These are phyloP conservation scores for Linhomoeus sp. DNA, from an alignment of 2,888 invertebrate genomes.

Conservation along the genomic window DNA sequence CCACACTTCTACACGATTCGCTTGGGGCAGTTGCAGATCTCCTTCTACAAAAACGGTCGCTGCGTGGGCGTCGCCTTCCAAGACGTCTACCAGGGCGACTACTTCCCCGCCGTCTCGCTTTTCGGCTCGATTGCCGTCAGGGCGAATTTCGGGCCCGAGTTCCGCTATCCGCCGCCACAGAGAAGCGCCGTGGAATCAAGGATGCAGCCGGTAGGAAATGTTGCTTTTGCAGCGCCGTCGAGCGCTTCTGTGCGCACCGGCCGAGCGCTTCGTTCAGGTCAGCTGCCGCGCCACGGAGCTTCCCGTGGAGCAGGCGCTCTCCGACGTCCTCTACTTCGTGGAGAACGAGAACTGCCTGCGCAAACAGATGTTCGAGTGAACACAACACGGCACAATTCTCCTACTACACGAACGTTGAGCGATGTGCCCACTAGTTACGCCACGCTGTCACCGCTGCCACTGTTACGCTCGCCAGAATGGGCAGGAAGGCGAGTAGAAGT, in stretches of 20 bases:
- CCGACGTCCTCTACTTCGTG: constrained; percentile 72
- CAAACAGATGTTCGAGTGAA: no score
- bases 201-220: no score
- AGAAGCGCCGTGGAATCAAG: constrained; percentile 23
- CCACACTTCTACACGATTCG: no score
- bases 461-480: no score
- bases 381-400: no score
- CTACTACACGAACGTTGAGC: no score
- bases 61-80: constrained; percentile 68
- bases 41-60: constrained; percentile 61
- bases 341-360: constrained; percentile 70
- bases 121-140: constrained; percentile 60
- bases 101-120: constrained; percentile 79
- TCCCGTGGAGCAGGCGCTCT: constrained; percentile 76
- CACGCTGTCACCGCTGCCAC: no score
- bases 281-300: constrained; percentile 71
- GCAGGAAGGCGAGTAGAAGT: no score
- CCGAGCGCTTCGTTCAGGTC: constrained; percentile 45
- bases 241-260: no score
- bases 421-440: no score
- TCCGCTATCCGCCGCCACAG: constrained; percentile 63
- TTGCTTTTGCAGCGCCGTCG: no score
- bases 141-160: constrained; percentile 87
- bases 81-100: constrained; percentile 68
- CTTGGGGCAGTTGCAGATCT: constrained; percentile 19